These are phyloP conservation scores for Pristiophorus japonicus DNA, from an alignment of 2,113 vertebrate genomes.

Conservation along the genomic window DNA sequence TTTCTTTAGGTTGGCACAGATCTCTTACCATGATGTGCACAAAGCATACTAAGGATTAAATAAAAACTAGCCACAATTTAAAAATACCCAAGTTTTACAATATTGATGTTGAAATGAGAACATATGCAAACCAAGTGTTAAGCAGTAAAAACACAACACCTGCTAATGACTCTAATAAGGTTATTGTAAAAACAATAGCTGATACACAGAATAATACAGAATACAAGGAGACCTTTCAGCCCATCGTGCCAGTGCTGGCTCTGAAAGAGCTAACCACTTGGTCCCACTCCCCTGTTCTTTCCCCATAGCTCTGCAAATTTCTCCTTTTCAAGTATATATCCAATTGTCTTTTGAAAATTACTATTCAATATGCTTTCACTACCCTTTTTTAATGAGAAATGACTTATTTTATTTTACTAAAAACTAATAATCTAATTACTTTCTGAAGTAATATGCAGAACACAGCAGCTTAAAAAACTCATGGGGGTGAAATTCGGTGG, in stretches of 20 bases:
- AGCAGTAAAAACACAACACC: not conserved
- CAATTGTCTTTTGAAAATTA: not conserved
- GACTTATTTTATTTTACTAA: not conserved
- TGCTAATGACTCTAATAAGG: not conserved
- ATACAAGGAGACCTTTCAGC: not conserved
- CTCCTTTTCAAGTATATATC: not conserved
- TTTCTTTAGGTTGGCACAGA: not conserved
- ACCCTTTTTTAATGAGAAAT: not conserved
- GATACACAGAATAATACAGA: not conserved
- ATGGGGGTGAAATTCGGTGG: too few relatives aligned
- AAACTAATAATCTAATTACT: not conserved
- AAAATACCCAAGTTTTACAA: not conserved
- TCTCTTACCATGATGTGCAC: not conserved
- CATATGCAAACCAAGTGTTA: not conserved
- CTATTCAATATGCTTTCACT: not conserved
- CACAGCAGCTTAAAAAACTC: not conserved
- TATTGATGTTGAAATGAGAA: not conserved
- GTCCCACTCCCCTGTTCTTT: too few relatives aligned
- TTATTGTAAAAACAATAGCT: not conserved
- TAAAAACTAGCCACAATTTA: not conserved
- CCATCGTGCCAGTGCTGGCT: not conserved
- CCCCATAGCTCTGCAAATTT: not conserved
- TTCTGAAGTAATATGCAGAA: not conserved
- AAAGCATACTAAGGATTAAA: not conserved
- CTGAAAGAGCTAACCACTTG: not conserved